These are phyloP conservation scores for Vanessa cardui DNA, from an alignment of 2,888 invertebrate species.

Conservation along the genomic window DNA sequence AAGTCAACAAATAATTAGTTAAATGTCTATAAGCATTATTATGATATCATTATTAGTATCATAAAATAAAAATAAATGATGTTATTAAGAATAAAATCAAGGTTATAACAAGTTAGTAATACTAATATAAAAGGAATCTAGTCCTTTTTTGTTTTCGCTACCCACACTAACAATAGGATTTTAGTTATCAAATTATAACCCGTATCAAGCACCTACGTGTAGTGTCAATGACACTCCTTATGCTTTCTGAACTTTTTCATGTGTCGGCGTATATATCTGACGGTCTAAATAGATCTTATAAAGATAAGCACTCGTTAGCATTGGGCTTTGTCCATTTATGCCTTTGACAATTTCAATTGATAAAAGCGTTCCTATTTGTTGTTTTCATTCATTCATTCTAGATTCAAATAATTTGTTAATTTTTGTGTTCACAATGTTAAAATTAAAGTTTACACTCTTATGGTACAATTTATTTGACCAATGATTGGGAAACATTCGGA, in stretches of 20 bases:
- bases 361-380: neutral
- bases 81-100: neutral
- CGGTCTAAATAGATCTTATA: slow-evolving; percentile 14
- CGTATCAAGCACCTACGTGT: neutral
- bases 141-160: slow-evolving; percentile 16
- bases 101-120: neutral
- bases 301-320: slow-evolving; percentile 11
- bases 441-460: no score
- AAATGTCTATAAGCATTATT: neutral
- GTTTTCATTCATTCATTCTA: neutral
- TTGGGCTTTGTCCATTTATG: slow-evolving; percentile 4
- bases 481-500: no score
- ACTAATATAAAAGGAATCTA: no score
- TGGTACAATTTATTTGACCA: no score
- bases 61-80: neutral
- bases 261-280: neutral
- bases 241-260: neutral
- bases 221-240: neutral
- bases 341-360: neutral
- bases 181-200: neutral
- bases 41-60: neutral
- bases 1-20: no score
- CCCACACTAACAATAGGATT: slow-evolving; percentile 5
- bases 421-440: no score
- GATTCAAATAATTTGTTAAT: no score